phyloP scores from a whole-genome alignment of 2,888 invertebrate species.

The Xestia ashworthii region DNA sequence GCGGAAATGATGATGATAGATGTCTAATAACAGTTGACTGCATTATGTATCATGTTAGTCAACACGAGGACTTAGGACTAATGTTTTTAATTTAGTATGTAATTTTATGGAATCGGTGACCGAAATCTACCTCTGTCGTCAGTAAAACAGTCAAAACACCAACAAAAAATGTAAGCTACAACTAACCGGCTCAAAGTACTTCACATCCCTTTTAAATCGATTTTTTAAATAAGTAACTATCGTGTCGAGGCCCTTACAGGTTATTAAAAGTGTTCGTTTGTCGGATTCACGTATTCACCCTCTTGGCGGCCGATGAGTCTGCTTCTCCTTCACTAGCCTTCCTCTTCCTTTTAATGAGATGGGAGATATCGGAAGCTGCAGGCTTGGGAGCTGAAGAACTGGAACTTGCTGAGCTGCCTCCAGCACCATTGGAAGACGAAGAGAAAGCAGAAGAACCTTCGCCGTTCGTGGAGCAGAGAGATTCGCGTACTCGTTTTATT shows the following conservation, averaged over 20 bases:
- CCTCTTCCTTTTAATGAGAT: conserved; percentile 94
- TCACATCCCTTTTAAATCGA: conserved; percentile 10
- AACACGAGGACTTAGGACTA: neutral
- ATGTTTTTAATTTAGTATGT: neutral
- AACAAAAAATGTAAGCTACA: conserved; percentile 7
- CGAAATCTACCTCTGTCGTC: neutral
- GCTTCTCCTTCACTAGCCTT: conserved; percentile 92
- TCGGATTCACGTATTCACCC: conserved; percentile 83
- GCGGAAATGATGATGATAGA: too few relatives aligned
- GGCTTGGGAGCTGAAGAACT: conserved; percentile 88
- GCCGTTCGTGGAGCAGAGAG: conserved; percentile 79
- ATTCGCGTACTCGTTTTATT: conserved; percentile 83
- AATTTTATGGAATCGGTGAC: neutral
- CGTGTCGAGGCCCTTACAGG: conserved; percentile 54
- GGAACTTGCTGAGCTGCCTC: conserved; percentile 72
- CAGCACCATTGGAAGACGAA: conserved; percentile 65
- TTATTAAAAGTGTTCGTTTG: conserved; percentile 34
- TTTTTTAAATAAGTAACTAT: conserved; percentile 37
- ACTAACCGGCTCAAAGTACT: conserved; percentile 51
- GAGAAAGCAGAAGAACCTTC: conserved; percentile 67
- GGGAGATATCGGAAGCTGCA: conserved; percentile 94
- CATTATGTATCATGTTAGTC: neutral
- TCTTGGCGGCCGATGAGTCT: conserved; percentile 91
- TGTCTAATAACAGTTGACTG: neutral
- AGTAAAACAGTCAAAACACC: neutral